Evolutionary conservation across 2,113 vertebrate species (phyloP).

Genomic region (Ceyx melanurus): DNA sequence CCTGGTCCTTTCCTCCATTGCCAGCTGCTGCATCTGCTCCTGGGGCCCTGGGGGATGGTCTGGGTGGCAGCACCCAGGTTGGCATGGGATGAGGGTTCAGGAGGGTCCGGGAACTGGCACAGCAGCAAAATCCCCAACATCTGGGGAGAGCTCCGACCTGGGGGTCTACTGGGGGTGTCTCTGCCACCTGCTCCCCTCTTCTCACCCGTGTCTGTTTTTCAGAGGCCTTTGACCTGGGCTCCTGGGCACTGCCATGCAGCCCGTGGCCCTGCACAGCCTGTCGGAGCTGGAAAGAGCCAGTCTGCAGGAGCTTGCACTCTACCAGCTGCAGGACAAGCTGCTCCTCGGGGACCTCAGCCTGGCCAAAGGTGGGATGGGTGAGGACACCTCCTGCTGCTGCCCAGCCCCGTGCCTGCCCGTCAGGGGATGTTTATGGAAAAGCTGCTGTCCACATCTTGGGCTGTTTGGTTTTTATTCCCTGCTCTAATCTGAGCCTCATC

Average conservation of each 20-base stretch:
- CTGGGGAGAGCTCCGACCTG: too few species aligned
- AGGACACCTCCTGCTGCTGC: accelerated
- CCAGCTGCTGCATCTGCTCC: too few species aligned
- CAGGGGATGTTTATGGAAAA: accelerated
- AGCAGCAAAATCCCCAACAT: too few species aligned
- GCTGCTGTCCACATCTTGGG: not conserved
- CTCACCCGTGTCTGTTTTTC: not conserved
- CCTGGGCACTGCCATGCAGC: not conserved
- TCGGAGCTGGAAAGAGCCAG: conserved; percentile 51
- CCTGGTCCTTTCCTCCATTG: too few species aligned
- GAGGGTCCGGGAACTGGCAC: too few species aligned
- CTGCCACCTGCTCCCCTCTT: accelerated
- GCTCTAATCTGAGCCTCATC: not conserved
- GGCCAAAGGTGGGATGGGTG: not conserved
- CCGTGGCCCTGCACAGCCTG: conserved; percentile 40
- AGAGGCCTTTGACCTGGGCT: not conserved
- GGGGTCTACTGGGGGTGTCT: not conserved
- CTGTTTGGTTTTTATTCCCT: not conserved
- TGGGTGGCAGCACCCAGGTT: too few species aligned
- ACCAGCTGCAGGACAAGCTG: conserved; percentile 34
- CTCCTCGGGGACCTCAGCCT: not conserved
- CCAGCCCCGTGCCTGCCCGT: accelerated
- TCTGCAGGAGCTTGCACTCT: conserved; percentile 24
- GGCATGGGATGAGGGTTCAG: too few species aligned
- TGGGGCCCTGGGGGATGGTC: too few species aligned